Base-by-base conservation (phyloP, 2,888 invertebrate genomes). In the Exocentrus adspersus region DNA sequence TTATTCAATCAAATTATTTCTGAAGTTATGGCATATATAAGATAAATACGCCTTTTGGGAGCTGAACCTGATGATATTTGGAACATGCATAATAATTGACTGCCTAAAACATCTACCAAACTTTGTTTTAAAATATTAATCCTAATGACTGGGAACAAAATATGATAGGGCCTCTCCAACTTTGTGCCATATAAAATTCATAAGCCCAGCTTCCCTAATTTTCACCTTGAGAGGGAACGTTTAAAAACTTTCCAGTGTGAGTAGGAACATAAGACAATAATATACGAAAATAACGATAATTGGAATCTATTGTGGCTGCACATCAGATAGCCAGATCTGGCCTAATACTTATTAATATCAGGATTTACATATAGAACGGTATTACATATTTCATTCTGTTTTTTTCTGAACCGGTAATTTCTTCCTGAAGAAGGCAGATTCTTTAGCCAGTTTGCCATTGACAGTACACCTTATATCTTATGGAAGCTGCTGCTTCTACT, bases 101-200 rank as follows among this genome's bases (percentile, higher is more conserved):
- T 60, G 63, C 45, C 58, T 53, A 24, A 60, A 60, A 64, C 59
- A 60, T 53, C 41, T 59, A 28, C 52, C 45, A 45, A 53, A 58
- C 42, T 58, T 58, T 51, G 28, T 16, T 50, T 45, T 64, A 48
- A 59, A 64, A 60, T 60, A 60, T 64, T 64, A 64, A 58, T 59
- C 21, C 46, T 48, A 56, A 56, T 42, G 43, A 62, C 56, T 58
- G 58, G 14, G 58, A 58, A 37, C 48, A 62, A 50, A 48, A 57
- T 45, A 50, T 56, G 62, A 61, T 54, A 54, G 51, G 62, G 54
- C 57, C 51, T 42, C 50, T 16, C 42, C 51, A 57, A 56, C 57
- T 62, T 62, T 62, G 28, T 32, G 21, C 62, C 30, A 62, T 62
- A 51, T 45, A 62, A 56, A 56, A 57, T 62, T 62, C 62, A 62